Conservation (phyloP, 1,140 invertebrate genomes). For the Mya arenaria region DNA sequence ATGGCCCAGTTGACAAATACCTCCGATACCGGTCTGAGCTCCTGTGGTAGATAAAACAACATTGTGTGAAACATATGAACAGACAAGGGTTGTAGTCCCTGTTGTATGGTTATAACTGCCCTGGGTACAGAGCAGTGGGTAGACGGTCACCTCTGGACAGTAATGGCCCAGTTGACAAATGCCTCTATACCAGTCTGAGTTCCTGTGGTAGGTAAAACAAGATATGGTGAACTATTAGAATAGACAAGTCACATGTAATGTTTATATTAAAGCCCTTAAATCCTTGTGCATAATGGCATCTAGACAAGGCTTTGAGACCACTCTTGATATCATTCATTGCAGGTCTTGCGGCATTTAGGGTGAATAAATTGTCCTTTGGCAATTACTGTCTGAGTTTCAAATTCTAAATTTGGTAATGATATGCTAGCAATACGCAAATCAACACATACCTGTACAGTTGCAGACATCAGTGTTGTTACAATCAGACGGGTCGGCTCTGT, state of each 20-base stretch:
- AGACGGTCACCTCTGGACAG: conserved; percentile 71
- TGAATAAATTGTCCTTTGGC: too few relatives aligned
- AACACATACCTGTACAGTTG: neutral
- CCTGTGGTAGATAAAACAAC: conserved; percentile 61
- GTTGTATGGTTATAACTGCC: conserved; percentile 74
- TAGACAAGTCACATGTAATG: too few relatives aligned
- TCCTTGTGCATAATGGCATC: too few relatives aligned
- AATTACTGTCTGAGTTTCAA: too few relatives aligned
- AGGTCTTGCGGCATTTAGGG: too few relatives aligned
- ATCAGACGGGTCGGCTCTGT: conserved; percentile 70
- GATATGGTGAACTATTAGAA: too few relatives aligned
- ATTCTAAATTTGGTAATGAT: too few relatives aligned
- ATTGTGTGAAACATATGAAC: too few relatives aligned
- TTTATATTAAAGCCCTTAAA: too few relatives aligned
- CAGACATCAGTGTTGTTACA: conserved; percentile 55
- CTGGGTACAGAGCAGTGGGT: conserved; percentile 72
- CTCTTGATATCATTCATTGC: too few relatives aligned
- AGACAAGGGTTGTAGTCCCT: conserved; percentile 72
- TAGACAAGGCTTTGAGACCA: too few relatives aligned
- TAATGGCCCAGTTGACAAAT: conserved; percentile 75
- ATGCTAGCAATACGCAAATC: too few relatives aligned
- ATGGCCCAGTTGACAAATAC: conserved; percentile 73
- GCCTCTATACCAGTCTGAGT: conserved; percentile 71
- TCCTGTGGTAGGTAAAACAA: conserved; percentile 61
- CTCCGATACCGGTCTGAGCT: conserved; percentile 72